Evolutionary conservation across 2,888 invertebrate species (phyloP).

Genomic region (Eupithecia exiguata): DNA sequence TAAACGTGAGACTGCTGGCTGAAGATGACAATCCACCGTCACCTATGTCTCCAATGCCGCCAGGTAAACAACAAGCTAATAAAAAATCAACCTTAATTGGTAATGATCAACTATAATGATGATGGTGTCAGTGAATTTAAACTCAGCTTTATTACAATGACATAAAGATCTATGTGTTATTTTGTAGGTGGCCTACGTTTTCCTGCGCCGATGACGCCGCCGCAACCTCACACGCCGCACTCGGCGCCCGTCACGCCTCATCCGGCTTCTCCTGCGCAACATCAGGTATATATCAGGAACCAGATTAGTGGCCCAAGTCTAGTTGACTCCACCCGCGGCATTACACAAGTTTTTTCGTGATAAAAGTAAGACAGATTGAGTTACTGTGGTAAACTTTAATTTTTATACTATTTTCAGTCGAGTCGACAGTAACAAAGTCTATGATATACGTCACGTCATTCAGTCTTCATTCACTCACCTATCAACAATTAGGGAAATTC

Average conservation of each 20-base stretch:
- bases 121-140: background rate
- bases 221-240: slow-evolving; percentile 86
- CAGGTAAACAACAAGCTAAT: slow-evolving; percentile 54
- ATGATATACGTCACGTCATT: too few species aligned
- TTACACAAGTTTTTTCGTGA: too few species aligned
- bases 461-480: too few species aligned
- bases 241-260: slow-evolving; percentile 85
- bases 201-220: slow-evolving; percentile 91
- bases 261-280: slow-evolving; percentile 82
- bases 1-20: slow-evolving; percentile 90
- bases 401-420: too few species aligned
- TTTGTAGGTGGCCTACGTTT: slow-evolving; percentile 86
- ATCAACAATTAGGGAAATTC: too few species aligned
- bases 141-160: background rate
- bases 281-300: slow-evolving; percentile 72
- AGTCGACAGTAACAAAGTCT: too few species aligned
- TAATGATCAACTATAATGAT: background rate
- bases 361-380: too few species aligned
- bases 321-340: too few species aligned
- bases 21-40: slow-evolving; percentile 99
- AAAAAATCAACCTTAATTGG: background rate
- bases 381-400: too few species aligned
- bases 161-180: slow-evolving; percentile 13
- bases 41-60: slow-evolving; percentile 92
- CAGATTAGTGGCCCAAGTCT: too few species aligned